Base-by-base conservation (phyloP, 2,113 vertebrate species). In the Xenotilapia leptura region DNA sequence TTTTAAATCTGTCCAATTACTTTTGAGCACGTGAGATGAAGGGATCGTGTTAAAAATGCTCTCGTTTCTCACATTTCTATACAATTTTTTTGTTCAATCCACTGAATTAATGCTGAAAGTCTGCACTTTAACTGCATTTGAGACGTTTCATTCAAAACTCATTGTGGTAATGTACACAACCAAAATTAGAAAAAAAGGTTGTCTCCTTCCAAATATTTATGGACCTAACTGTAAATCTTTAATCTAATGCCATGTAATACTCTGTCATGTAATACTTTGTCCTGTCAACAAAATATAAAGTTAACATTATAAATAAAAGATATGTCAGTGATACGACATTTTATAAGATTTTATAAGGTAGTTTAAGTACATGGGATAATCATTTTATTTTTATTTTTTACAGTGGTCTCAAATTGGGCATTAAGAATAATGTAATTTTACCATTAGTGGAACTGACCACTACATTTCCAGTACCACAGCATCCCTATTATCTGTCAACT, bases 61-160 rank as follows among this genome's bases (percentile, higher is more conserved):
- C 56, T 60, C 2, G 15, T 36, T n/a, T 36, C 31, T 62, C 17
- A 36, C 60, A 36, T 36, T 65, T 38, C 10, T 21, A 1, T 38
- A 7, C 60, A 65, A 13, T 65, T 21, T 1, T 65, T 65, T 21
- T 68, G 33, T 38, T 68, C 19, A 68, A 38, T 11, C 21, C 21
- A 21, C 21, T 21, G 21, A 21, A 21, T 21, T 21, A 21, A 65
- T n/a, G 6, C 0, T 65, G 60, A 65, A 38, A n/a, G 60, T n/a
- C 60, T 65, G 60, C 17, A 65, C 60, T 62, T 36, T 7, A 62
- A 36, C 31, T 65, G 0, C 9, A 0, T 65, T 5, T 65, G 31
- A 65, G 31, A n/a, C 2, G 4, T 65, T 65, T 65, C 0, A n/a
- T 38, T 38, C 0, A 65, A 38, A 65, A 0, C 9, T 62, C 31